Evolutionary conservation across 2,888 invertebrate genomes (phyloP).

Genomic region (Malthinus seriepunctatus): DNA sequence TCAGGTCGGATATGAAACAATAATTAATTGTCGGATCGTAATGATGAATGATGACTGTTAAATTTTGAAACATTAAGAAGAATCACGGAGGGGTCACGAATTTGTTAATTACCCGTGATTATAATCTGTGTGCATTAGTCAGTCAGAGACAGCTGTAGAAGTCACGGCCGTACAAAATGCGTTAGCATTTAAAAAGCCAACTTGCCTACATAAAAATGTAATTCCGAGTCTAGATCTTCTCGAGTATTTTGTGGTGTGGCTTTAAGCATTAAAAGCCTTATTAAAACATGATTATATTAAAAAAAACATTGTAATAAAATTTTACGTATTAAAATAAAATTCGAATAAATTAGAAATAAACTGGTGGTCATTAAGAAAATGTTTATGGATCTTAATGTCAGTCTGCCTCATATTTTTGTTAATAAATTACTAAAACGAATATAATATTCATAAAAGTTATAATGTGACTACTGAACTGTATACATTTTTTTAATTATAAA

Average conservation of each 20-base stretch:
- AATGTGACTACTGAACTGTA: constrained; percentile 55
- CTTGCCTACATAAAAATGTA: constrained; percentile 25
- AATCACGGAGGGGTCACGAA: constrained; percentile 52
- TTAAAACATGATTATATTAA: constrained; percentile 54
- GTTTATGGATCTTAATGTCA: constrained; percentile 56
- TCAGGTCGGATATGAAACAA: constrained; percentile 46
- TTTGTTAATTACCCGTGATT: constrained; percentile 55
- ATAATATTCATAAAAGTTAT: constrained; percentile 55
- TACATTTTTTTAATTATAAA: constrained; percentile 39
- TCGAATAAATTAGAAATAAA: constrained; percentile 57
- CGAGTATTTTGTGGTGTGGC: constrained; percentile 51
- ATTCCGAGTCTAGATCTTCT: constrained; percentile 35
- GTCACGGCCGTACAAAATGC: constrained; percentile 27
- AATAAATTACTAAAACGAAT: constrained; percentile 57
- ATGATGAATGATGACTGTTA: constrained; percentile 55
- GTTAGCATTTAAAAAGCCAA: constrained; percentile 16
- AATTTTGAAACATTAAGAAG: constrained; percentile 51
- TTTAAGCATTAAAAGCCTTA: constrained; percentile 53
- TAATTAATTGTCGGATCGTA: constrained; percentile 54
- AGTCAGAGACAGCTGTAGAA: constrained; percentile 36
- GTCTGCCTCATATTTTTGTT: constrained; percentile 55
- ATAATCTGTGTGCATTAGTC: constrained; percentile 44
- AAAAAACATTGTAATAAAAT: constrained; percentile 57
- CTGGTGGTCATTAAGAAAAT: constrained; percentile 56
- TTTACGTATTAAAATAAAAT: constrained; percentile 58